Base-by-base conservation (phyloP, 2,888 invertebrate species). In the Catocala nupta region DNA sequence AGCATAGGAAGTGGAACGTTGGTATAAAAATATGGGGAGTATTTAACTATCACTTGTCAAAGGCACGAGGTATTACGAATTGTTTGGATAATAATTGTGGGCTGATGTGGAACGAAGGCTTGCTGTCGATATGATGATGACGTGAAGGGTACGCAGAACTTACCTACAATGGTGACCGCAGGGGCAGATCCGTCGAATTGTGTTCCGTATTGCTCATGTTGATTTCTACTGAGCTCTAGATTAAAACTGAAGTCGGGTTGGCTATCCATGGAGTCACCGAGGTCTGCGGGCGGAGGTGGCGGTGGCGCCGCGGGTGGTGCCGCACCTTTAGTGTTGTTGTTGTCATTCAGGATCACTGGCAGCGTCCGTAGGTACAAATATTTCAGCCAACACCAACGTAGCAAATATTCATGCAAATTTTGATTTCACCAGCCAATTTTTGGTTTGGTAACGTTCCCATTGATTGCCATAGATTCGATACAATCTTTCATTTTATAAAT, bases 161-260 rank as follows among this genome's bases (percentile, higher is more conserved):
- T 89, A 91, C 93, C 94, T 43, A 95, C 93, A 12, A 94, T 93
- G 65, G 91, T 91, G 67, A 93, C 90, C 0, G 88, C 78, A 16
- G 91, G 88, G 0, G 87, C 78, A 36, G 77, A 71, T 36, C 63
- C 64, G 33, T 70, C 77, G 83, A 97, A 97, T 88, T 97, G 97
- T 56, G 95, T 94, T 55, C 96, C 97, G 81, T 97, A 97, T 72
- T 96, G 96, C 73, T 96, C 94, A 57, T 96, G 96, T 85, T 97
- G 97, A 83, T 96, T 95, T 83, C 95, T 95, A 75, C 95, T 96
- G 71, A 97, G 94, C 87, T 96, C 96, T 92, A 97, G 95, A 75
- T 96, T 96, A 89, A 97, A 97, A 77, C 95, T 95, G 80, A 92
- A 90, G 90, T 93, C 93, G 0, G 88, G 88, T 71, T 90, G 90